Conservation (phyloP, 2,888 invertebrate species). For the Mylabris sibirica region DNA sequence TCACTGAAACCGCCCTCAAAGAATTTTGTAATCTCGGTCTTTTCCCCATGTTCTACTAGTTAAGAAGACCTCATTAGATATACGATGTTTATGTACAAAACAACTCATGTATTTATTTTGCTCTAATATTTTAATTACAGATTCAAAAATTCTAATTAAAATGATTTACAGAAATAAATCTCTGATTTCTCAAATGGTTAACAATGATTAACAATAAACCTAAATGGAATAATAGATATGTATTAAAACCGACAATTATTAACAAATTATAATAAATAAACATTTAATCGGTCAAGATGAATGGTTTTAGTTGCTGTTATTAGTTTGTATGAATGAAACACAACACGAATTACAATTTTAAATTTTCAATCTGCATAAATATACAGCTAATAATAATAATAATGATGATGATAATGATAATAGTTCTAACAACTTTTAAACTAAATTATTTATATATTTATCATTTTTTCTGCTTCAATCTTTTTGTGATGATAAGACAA, state of each 20-base stretch:
- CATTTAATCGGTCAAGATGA: conserved; percentile 35
- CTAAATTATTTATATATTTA: background rate
- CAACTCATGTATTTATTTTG: too few species aligned
- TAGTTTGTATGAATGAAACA: conserved; percentile 31
- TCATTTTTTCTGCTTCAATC: background rate
- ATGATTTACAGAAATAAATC: background rate
- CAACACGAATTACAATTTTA: conserved; percentile 33
- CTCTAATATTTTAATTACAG: too few species aligned
- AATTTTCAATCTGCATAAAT: conserved; percentile 22
- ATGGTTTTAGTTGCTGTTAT: conserved; percentile 17
- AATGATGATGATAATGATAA: background rate
- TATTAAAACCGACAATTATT: conserved; percentile 28
- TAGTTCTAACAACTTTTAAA: background rate
- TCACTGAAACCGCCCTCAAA: conserved; percentile 25
- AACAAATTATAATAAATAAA: conserved; percentile 34
- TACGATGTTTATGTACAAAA: too few species aligned
- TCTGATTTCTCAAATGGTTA: background rate
- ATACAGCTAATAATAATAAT: conserved; percentile 12
- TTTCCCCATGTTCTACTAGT: background rate
- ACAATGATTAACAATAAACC: conserved; percentile 14
- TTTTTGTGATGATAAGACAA: background rate
- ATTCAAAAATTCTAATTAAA: background rate
- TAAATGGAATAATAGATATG: conserved; percentile 13
- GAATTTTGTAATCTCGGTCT: background rate
- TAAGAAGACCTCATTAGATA: too few species aligned